These are phyloP conservation scores for Hoplostethus atlanticus DNA, from an alignment of 2,797 vertebrate species.

Conservation along the genomic window DNA sequence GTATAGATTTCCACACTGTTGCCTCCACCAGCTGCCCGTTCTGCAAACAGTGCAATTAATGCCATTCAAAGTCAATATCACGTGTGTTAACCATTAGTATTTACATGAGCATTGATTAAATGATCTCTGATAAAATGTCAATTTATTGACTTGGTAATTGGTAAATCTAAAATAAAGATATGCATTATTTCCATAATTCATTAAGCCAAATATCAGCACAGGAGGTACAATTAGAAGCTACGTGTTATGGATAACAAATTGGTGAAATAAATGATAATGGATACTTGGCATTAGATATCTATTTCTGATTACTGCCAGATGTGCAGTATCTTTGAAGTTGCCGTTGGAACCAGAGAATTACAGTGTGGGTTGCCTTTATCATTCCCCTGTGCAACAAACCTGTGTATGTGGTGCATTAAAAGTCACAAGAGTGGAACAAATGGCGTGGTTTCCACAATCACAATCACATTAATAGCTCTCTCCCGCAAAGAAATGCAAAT, in stretches of 20 bases:
- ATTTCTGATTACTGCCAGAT: conserved; percentile 4
- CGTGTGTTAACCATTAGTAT: neutral
- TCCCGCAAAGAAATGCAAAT: conserved; percentile 79
- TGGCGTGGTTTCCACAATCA: conserved; percentile 76
- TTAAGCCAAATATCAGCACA: neutral
- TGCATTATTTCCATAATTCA: conserved; percentile 4
- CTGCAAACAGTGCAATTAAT: neutral
- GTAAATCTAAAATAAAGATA: conserved; percentile 8
- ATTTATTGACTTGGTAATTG: conserved; percentile 1
- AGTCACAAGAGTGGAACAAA: conserved; percentile 80
- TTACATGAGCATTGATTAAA: conserved; percentile 28
- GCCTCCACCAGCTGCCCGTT: neutral
- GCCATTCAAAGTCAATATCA: conserved; percentile 5
- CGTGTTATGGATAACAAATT: neutral
- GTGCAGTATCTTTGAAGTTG: conserved; percentile 32
- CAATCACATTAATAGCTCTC: conserved; percentile 76
- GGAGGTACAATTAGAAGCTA: conserved; percentile 5
- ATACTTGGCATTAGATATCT: conserved; percentile 13
- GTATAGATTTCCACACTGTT: conserved; percentile 7
- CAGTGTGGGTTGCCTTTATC: conserved; percentile 55
- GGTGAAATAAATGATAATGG: conserved; percentile 1
- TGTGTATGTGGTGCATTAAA: conserved; percentile 75
- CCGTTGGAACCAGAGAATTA: conserved; percentile 47
- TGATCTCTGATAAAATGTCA: conserved; percentile 22
- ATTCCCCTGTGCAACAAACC: conserved; percentile 67